Base-by-base conservation (phyloP, 2,797 vertebrate species). In the Sphenopsis melanotis region DNA sequence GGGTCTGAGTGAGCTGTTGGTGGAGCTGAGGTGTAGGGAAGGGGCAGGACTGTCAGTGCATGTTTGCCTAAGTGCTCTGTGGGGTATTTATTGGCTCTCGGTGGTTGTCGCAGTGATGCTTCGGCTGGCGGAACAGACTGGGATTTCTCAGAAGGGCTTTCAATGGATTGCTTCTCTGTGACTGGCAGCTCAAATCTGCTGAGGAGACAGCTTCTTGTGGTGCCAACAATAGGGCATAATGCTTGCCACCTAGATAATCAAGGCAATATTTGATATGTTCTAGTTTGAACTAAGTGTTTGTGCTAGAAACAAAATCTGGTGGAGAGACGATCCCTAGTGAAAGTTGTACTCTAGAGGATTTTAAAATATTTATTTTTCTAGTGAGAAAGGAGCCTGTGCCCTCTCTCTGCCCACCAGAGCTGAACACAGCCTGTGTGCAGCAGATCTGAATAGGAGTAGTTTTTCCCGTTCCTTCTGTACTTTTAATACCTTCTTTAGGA, bases 21-120 rank as follows among this genome's bases (percentile, higher is more conserved):
- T 52, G 10, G 14, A 55, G 36, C 15, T 88, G 41, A n/a, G 32
- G 13, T 42, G 1, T 18, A 36, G 34, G 30, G 15, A 52, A 66
- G 29, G 29, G 34, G 7, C 11, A 52, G 4, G 7, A 42, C 13
- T 36, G 6, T 17, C 5, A 29, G 1, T 36, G 32, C 0, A 2
- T 7, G 1, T 37, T 70, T 74, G 14, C 23, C 5, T 37, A 3
- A 46, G 6, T 26, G 6, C 21, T 4, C 4, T 15, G 1, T 49
- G 13, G 12, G 23, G 2, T 24, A 3, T 20, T 90, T 26, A 2
- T 20, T 90, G 27, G 41, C 39, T 75, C 34, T 69, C 0, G 0
- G 7, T 68, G 17, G 23, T 90, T 71, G 20, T 11, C 5, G 1
- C 2, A 3, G 15, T 32, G 27, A 17, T 83, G 30, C 19, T 83